phyloP scores from a whole-genome alignment of 2,888 invertebrate species.

The Linnaemya tessellans region DNA sequence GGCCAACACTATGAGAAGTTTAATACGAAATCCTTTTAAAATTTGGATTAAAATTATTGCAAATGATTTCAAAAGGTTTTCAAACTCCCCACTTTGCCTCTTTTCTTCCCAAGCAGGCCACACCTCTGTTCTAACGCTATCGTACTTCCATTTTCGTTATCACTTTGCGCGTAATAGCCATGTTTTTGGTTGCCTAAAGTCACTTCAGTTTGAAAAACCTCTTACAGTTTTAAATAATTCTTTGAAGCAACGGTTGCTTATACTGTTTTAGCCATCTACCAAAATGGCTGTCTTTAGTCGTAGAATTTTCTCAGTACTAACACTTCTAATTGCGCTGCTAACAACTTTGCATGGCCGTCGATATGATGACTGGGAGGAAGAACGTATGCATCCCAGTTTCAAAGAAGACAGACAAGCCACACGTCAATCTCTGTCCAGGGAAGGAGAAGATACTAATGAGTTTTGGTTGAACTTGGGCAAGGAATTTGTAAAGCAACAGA shows the following conservation, averaged over 20 bases:
- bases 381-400: conserved; percentile 71
- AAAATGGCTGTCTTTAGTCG: neutral
- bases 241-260: conserved; percentile 1
- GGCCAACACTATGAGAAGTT: too few relatives aligned
- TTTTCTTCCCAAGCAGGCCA: too few relatives aligned
- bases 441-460: conserved; percentile 58
- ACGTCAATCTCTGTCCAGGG: fast-evolving
- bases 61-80: too few relatives aligned
- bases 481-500: conserved; percentile 58
- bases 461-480: conserved; percentile 72
- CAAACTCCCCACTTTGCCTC: too few relatives aligned
- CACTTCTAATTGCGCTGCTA: neutral
- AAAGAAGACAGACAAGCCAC: neutral
- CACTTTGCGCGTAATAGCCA: neutral
- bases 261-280: neutral
- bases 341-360: neutral
- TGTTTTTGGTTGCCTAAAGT: conserved; percentile 27
- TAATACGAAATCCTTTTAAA: too few relatives aligned
- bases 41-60: too few relatives aligned
- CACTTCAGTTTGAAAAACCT: neutral
- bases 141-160: conserved; percentile 21
- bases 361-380: conserved; percentile 39
- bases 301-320: neutral
- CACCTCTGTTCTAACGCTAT: conserved; percentile 13
- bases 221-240: conserved; percentile 15